Base-by-base conservation (phyloP, 2,888 invertebrate species). In the Aromia moschata region DNA sequence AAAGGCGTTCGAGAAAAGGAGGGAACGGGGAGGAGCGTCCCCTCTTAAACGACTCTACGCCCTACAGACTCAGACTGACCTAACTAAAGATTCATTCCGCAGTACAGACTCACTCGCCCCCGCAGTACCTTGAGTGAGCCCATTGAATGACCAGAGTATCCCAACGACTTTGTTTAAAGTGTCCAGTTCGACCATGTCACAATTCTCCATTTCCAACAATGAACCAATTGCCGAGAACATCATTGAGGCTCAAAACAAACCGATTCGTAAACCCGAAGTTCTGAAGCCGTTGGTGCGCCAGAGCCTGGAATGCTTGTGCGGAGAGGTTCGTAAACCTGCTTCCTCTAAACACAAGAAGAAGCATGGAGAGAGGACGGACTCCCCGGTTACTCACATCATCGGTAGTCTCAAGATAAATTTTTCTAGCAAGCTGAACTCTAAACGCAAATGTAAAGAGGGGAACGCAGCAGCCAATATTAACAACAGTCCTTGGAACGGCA, bases 1-100 rank as follows among this genome's bases (percentile, higher is more conserved):
- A 77, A 89, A 92, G 70, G 92, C 93, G 0, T 92, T 92, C 0
- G 91, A 90, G 70, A 91, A 90, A 61, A 92, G 92, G 76, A 91
- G 91, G 61, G 91, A 91, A 64, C n/a, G 90, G 90, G 16, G 92
- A 92, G 68, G 88, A 88, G 69, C 80, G 90, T 25, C 91, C 92
- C 0, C 78, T 90, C 1, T 79, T 91, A 43, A 90, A 92, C 71
- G 89, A 90, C 72, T n/a, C n/a, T n/a, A n/a, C n/a, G n/a, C n/a
- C n/a, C n/a, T 82, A 84, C 15, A 81, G 84, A 11, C 79, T 80
- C 0, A n/a, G n/a, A n/a, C n/a, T n/a, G n/a, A n/a, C n/a, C n/a
- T n/a, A n/a, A n/a, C n/a, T n/a, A n/a, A n/a, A n/a, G n/a, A n/a
- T n/a, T n/a, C n/a, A n/a, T n/a, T n/a, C n/a, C n/a, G n/a, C n/a